Conservation (phyloP, 1,140 invertebrate genomes). For the Drosophila varians region DNA sequence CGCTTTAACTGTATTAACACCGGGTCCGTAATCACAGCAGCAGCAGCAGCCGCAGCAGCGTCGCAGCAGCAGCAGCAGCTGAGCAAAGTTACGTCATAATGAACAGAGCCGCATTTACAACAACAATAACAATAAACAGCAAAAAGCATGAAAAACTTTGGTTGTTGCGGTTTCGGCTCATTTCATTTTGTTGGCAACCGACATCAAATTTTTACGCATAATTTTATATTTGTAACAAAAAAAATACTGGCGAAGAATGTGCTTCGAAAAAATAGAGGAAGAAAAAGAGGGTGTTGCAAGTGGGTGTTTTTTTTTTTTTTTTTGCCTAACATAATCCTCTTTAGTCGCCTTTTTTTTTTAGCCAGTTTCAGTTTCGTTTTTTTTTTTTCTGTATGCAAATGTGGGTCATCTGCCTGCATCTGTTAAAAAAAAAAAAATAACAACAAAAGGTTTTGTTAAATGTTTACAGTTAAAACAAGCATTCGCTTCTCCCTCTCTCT, state of each 20-base stretch:
- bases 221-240: conserved; percentile 80
- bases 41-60: conserved; percentile 27
- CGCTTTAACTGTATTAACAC: conserved; percentile 81
- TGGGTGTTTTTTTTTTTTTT: too few relatives aligned
- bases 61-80: conserved; percentile 41
- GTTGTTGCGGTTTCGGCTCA: conserved; percentile 74
- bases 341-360: conserved; percentile 17
- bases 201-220: conserved; percentile 68
- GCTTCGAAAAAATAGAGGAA: not conserved
- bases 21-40: conserved; percentile 75
- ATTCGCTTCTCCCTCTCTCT: conserved; percentile 15
- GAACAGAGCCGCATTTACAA: conserved; percentile 56
- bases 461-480: conserved; percentile 71
- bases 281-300: conserved; percentile 56
- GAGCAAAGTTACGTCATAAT: conserved; percentile 69
- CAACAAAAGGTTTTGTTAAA: conserved; percentile 29
- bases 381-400: conserved; percentile 42
- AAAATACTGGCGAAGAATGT: conserved; percentile 19
- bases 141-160: conserved; percentile 49
- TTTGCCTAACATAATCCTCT: conserved; percentile 56
- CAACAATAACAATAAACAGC: conserved; percentile 38
- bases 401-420: conserved; percentile 63
- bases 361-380: conserved; percentile 50
- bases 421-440: conserved; percentile 19
- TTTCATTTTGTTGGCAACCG: conserved; percentile 61